Evolutionary conservation across 2,888 invertebrate species (phyloP).

Genomic region (Calliopum simillimum): DNA sequence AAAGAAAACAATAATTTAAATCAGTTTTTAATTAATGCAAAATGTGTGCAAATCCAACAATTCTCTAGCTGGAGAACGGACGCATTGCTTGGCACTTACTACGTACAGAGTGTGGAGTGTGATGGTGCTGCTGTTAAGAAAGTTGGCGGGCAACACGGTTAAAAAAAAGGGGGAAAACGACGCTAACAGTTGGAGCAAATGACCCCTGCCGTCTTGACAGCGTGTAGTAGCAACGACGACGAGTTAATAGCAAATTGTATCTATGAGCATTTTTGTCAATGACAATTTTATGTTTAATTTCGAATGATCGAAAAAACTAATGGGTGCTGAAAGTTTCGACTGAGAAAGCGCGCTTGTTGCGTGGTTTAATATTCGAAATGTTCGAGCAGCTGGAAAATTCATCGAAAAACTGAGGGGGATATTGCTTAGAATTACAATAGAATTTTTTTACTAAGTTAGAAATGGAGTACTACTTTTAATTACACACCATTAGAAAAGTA

Average conservation of each 20-base stretch:
- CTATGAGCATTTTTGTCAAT: background rate
- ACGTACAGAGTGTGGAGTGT: background rate
- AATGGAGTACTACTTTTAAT: background rate
- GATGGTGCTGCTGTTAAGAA: background rate
- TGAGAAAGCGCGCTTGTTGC: no score
- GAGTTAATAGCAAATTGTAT: background rate
- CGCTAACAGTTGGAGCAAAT: background rate
- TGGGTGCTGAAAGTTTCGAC: no score
- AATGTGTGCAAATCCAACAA: constrained; percentile 53
- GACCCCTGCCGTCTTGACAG: background rate
- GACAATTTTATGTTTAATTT: constrained; percentile 13
- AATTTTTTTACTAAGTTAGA: no score
- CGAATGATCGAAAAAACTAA: background rate
- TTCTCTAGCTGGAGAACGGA: no score
- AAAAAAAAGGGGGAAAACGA: background rate
- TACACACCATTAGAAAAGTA: no score
- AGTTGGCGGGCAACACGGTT: no score
- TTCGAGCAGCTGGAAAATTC: no score
- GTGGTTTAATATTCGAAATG: no score
- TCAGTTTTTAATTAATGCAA: constrained; percentile 59
- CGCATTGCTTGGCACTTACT: constrained; percentile 21
- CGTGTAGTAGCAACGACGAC: background rate
- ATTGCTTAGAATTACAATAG: no score
- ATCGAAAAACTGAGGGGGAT: no score
- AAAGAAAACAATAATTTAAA: constrained; percentile 38